Evolutionary conservation across 2,113 vertebrate species (phyloP).

Genomic region (Desmodus rotundus): DNA sequence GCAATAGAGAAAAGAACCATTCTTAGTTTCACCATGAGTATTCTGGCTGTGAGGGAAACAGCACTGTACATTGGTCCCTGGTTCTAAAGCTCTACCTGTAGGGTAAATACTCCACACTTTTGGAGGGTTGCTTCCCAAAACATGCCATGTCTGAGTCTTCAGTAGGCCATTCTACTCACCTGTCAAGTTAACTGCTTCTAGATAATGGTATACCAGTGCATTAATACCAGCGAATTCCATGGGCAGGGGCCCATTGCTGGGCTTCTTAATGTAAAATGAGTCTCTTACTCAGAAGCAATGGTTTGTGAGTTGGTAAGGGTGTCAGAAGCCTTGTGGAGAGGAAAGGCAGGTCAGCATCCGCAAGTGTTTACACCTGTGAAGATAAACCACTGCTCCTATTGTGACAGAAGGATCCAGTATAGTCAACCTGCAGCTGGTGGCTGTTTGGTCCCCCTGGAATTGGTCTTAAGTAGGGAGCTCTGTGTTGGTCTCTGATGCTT

Average conservation of each 20-base stretch:
- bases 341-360: neutral
- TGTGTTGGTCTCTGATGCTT: neutral
- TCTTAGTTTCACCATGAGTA: neutral
- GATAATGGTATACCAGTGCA: neutral
- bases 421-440: neutral
- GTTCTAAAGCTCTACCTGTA: neutral
- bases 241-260: neutral
- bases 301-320: neutral
- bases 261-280: neutral
- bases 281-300: neutral
- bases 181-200: neutral
- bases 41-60: neutral
- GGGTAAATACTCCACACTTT: neutral
- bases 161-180: neutral
- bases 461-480: neutral
- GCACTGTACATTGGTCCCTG: neutral
- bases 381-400: neutral
- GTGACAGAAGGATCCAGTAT: neutral
- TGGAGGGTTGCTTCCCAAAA: neutral
- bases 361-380: neutral
- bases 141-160: neutral
- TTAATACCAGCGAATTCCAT: neutral
- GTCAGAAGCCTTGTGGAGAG: neutral
- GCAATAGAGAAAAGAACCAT: neutral
- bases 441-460: neutral